Base-by-base conservation (phyloP, 2,888 invertebrate species). In the Drosophila austrosaltans region DNA sequence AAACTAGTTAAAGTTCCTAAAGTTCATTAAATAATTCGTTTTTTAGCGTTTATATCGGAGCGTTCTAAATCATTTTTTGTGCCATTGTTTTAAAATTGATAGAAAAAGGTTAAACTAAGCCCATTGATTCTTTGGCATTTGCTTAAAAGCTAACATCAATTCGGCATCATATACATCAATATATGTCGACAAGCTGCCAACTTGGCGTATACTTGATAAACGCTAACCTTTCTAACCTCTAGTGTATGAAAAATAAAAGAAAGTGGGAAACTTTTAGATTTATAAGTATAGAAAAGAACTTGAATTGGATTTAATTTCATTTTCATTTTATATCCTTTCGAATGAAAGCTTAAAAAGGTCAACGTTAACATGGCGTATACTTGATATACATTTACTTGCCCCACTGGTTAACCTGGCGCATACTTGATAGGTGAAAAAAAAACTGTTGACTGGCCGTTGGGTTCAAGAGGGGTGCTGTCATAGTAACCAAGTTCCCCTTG, bases 341-440 rank as follows among this genome's bases (percentile, higher is more conserved):
- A 25, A 28, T 53, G 30, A 32, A 42, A 60, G 53, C 59, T 60
- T 39, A 22, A 65, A 30, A 66, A 57, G 67, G 39, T 40, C 32
- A 58, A 64, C 25, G 30, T 30, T 39, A 53, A 53, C 53, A 22
- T n/a, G 20, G 53, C 70, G 63, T 16, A 70, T 70, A 72, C 72
- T 59, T 72, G 54, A 66, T 63, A 66, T 62, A 53, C 40, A 7
- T 4, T 40, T 20, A 40, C 61, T 39, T 25, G 16, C 30, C 30
- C 22, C 12, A n/a, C 32, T 48, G 42, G 60, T n/a, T 57, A 57
- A 39, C 66, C n/a, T 32, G 30, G 65, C 83, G 76, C 67, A 77
- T 77, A 72, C 79, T 75, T 70, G 66, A 85, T 79, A 28, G 22
- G 3, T 22, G 3, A 48, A 16, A 16, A 16, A 16, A 16, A 16